Evolutionary conservation across 2,888 invertebrate species (phyloP).

Genomic region (Pachycephus smyrnensis): DNA sequence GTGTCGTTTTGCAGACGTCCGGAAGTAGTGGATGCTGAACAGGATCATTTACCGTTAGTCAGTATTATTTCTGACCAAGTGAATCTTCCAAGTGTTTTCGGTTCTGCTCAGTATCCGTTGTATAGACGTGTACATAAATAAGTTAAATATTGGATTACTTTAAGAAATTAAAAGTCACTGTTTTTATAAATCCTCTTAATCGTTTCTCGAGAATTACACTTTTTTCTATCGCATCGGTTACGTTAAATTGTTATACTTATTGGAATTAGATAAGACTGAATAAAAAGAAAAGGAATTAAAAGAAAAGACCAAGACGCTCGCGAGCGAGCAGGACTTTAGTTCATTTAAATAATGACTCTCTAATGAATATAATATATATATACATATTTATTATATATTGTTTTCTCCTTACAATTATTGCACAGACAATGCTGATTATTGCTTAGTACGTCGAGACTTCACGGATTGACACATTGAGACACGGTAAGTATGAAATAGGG

Average conservation of each 20-base stretch:
- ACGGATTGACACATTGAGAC: constrained; percentile 53
- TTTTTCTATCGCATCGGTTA: background rate
- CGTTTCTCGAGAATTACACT: background rate
- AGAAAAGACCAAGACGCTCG: background rate
- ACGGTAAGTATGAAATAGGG: constrained; percentile 44
- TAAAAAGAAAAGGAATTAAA: background rate
- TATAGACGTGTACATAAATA: background rate
- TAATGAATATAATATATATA: constrained; percentile 9
- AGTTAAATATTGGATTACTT: background rate
- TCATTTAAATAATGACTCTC: background rate
- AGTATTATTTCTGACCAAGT: background rate
- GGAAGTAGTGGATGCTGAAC: background rate
- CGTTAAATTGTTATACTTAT: background rate
- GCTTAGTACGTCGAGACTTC: constrained; percentile 46
- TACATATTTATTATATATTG: constrained; percentile 22
- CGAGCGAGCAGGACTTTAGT: background rate
- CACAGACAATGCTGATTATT: constrained; percentile 56
- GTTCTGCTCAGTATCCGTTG: background rate
- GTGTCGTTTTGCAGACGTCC: background rate
- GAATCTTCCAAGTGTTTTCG: background rate
- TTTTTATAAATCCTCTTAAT: background rate
- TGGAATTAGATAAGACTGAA: constrained; percentile 5
- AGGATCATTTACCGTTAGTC: background rate
- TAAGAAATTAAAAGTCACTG: background rate
- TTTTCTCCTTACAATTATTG: constrained; percentile 45